Evolutionary conservation across 2,113 vertebrate species (phyloP).

Genomic region (Stegastes partitus): DNA sequence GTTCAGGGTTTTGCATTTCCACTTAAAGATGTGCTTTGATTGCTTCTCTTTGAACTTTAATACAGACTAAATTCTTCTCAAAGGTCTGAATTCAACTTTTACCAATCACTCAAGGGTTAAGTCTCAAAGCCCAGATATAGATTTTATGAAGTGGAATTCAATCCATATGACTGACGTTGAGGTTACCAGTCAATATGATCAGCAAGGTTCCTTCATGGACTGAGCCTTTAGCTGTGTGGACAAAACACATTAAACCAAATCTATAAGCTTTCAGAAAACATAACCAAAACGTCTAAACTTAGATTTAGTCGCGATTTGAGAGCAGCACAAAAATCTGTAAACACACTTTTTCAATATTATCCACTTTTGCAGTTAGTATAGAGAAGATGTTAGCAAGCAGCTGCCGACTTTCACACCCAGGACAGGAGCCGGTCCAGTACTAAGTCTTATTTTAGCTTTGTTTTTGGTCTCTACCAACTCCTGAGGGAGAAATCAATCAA

Average conservation of each 20-base stretch:
- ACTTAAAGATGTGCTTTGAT: not conserved
- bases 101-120: not conserved
- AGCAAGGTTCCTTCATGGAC: constrained; percentile 16
- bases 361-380: too few species aligned
- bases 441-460: not conserved
- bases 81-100: not conserved
- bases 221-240: not conserved
- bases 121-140: constrained; percentile 21
- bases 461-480: not conserved
- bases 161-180: constrained; percentile 35
- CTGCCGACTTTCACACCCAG: too few species aligned
- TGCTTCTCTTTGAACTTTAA: not conserved
- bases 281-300: not conserved
- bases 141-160: constrained; percentile 48
- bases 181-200: constrained; percentile 31
- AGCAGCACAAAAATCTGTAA: not conserved
- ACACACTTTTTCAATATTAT: not conserved
- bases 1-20: not conserved
- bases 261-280: not conserved
- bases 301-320: not conserved
- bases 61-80: too few species aligned
- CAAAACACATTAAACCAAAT: not conserved
- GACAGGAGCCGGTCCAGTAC: too few species aligned
- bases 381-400: too few species aligned
- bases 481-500: too few species aligned